Percentiles rank a stretch among this genome's conserved stretches.
Conservation (phyloP, 2,888 invertebrate genomes). For the Aphrophora alni region DNA sequence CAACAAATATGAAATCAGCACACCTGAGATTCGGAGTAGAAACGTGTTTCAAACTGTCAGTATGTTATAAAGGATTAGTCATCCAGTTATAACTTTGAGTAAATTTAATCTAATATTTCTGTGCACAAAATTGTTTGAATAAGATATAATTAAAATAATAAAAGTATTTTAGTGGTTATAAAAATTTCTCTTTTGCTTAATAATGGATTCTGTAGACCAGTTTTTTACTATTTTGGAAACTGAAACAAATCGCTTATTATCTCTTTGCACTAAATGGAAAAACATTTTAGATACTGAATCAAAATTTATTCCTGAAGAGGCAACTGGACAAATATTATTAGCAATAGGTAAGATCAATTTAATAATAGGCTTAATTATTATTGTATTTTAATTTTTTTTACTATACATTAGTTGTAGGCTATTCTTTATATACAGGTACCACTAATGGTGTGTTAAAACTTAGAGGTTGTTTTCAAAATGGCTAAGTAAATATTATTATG, state of each 20-base stretch:
- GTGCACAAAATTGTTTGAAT: not conserved
- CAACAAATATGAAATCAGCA: not conserved
- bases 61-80: not conserved
- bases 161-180: too few relatives aligned
- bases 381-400: too few relatives aligned
- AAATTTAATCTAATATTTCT: not conserved
- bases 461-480: too few relatives aligned
- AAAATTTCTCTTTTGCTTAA: not conserved
- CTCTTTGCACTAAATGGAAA: constrained; percentile 33
- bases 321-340: constrained; percentile 24
- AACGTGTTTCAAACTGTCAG: not conserved
- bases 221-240: not conserved
- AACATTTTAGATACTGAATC: constrained; percentile 9
- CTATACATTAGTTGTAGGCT: too few relatives aligned
- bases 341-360: constrained; percentile 27
- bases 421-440: too few relatives aligned
- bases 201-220: not conserved
- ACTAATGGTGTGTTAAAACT: too few relatives aligned
- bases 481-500: too few relatives aligned
- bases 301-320: constrained; percentile 16
- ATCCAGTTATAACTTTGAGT: not conserved
- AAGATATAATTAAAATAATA: too few relatives aligned
- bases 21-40: not conserved
- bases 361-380: not conserved
- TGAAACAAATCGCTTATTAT: not conserved